Percentiles rank a stretch among this genome's conserved stretches.
Conservation (phyloP, 2,888 invertebrate genomes). For the Bhutanitis thaidina region DNA sequence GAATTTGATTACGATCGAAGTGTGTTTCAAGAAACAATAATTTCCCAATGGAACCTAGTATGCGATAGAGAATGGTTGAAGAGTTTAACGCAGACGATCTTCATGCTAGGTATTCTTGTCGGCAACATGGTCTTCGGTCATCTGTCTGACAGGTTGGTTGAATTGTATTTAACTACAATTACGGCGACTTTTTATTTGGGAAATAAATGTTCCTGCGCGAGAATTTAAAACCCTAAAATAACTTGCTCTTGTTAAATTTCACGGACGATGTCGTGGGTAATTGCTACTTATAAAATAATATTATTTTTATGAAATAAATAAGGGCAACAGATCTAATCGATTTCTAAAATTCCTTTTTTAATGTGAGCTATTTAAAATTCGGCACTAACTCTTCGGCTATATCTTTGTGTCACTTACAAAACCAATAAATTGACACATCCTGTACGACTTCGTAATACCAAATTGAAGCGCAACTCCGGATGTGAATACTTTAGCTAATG, state of each 20-base stretch:
- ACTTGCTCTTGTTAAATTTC: no score
- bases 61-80: constrained; percentile 83
- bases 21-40: constrained; percentile 85
- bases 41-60: constrained; percentile 87
- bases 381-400: no score
- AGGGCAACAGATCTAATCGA: no score
- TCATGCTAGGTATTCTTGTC: constrained; percentile 88
- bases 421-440: constrained; percentile 64
- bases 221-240: no score
- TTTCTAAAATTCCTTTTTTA: no score
- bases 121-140: constrained; percentile 88
- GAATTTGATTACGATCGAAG: constrained; percentile 81
- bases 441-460: constrained; percentile 33
- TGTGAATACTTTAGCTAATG: constrained; percentile 49
- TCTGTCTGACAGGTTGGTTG: constrained; percentile 85
- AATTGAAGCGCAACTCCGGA: constrained; percentile 41
- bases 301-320: no score
- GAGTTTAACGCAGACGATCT: constrained; percentile 87
- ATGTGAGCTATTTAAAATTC: no score
- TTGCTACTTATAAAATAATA: no score
- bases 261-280: no score
- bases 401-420: constrained; percentile 23
- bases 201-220: no score
- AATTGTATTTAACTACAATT: no score
- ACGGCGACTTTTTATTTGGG: no score